Evolutionary conservation across 2,113 vertebrate species (phyloP).

Genomic region (Actenoides hombroni): DNA sequence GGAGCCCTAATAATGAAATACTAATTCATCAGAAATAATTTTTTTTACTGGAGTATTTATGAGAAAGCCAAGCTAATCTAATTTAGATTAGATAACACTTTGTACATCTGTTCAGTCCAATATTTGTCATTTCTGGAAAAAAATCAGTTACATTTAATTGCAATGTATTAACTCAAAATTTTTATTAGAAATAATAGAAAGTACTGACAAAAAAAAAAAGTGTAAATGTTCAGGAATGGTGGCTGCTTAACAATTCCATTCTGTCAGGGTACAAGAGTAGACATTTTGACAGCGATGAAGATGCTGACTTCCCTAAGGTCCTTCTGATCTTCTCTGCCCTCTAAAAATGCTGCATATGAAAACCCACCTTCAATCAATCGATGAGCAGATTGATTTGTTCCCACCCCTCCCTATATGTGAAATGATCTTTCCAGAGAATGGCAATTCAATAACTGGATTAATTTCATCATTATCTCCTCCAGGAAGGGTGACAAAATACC

Average conservation of each 20-base stretch:
- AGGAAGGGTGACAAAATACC: neutral
- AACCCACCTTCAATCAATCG: slow-evolving; percentile 13
- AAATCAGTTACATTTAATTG: neutral
- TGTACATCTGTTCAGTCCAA: neutral
- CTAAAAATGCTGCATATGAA: slow-evolving; percentile 40
- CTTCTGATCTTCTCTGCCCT: slow-evolving; percentile 48
- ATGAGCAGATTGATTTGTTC: slow-evolving; percentile 15
- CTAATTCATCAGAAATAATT: neutral
- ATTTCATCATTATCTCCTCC: neutral
- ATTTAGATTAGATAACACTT: neutral
- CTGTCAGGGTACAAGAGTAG: neutral
- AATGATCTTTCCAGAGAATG: slow-evolving; percentile 12
- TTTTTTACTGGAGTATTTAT: neutral
- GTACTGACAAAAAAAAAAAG: neutral
- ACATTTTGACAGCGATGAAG: neutral
- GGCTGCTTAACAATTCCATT: neutral
- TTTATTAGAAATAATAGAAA: neutral
- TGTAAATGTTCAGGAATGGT: neutral
- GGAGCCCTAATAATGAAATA: neutral
- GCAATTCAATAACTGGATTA: slow-evolving; percentile 7
- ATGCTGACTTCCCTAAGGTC: slow-evolving; percentile 18
- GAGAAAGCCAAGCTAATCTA: neutral
- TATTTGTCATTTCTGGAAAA: neutral
- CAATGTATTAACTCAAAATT: neutral
- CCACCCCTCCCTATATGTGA: neutral